phyloP scores from a whole-genome alignment of 2,888 invertebrate species.

The Labia minor region DNA sequence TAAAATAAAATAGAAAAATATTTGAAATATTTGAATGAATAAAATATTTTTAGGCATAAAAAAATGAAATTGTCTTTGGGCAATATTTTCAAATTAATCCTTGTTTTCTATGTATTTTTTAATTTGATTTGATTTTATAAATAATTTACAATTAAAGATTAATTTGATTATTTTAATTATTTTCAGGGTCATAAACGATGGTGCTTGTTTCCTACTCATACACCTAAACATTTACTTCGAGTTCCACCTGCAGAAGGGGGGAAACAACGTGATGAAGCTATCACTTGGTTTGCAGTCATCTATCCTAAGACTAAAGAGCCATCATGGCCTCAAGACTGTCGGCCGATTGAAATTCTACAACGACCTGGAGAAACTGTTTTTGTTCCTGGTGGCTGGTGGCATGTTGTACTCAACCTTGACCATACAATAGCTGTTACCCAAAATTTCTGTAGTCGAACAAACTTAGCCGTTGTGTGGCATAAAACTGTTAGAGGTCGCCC shows the following conservation, averaged over 20 bases:
- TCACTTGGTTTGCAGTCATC: constrained; percentile 93
- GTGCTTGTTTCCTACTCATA: constrained; percentile 96
- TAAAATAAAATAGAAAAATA: too few relatives aligned
- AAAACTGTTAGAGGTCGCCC: constrained; percentile 93
- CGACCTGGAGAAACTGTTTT: constrained; percentile 95
- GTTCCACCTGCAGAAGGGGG: constrained; percentile 86
- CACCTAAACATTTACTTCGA: constrained; percentile 91
- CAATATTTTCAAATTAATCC: too few relatives aligned
- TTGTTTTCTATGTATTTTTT: too few relatives aligned
- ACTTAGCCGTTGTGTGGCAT: constrained; percentile 97
- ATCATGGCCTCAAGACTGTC: constrained; percentile 82
- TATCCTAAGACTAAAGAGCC: constrained; percentile 85
- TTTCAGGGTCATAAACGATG: constrained; percentile 48
- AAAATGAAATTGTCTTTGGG: too few relatives aligned
- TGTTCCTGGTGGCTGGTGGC: constrained; percentile 99
- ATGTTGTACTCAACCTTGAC: constrained; percentile 94
- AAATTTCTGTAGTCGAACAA: constrained; percentile 90
- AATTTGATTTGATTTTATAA: too few relatives aligned
- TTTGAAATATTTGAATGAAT: too few relatives aligned
- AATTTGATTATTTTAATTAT: not conserved
- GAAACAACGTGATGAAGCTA: constrained; percentile 94
- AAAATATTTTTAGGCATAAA: too few relatives aligned
- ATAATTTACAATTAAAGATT: too few relatives aligned
- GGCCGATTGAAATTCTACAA: constrained; percentile 90
- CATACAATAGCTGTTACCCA: constrained; percentile 96